Conservation (phyloP, 2,113 vertebrate species). For the Halcyon malimbica region DNA sequence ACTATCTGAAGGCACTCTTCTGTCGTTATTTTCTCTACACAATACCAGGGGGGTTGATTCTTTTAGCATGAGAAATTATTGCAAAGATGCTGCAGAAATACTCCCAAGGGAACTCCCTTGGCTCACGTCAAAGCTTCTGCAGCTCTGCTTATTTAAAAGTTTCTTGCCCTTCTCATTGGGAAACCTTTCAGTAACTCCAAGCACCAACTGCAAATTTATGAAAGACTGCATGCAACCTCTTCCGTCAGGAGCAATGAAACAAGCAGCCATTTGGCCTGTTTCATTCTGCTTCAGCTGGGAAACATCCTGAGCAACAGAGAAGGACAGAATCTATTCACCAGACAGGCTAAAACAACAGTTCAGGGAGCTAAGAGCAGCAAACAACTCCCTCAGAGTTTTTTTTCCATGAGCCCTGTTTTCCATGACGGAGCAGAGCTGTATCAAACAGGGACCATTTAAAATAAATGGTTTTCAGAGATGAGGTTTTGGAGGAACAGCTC, state of each 20-base stretch:
- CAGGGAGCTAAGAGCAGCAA: neutral
- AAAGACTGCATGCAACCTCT: constrained; percentile 40
- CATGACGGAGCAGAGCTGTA: neutral
- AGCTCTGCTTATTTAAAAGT: neutral
- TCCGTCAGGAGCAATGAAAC: constrained; percentile 47
- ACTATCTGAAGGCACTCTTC: neutral
- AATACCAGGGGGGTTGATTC: neutral
- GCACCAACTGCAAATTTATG: neutral
- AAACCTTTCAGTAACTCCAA: neutral
- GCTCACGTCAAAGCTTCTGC: neutral
- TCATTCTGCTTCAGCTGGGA: constrained; percentile 63
- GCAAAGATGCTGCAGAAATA: neutral
- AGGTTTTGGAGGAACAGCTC: neutral
- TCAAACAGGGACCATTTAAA: neutral
- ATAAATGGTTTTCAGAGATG: neutral
- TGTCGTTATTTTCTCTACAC: neutral
- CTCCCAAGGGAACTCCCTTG: neutral
- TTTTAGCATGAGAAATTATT: neutral
- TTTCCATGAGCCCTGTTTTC: neutral
- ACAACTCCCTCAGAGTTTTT: neutral
- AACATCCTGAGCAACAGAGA: constrained; percentile 39
- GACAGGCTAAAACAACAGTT: neutral
- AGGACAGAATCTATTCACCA: neutral
- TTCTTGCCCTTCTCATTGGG: neutral
- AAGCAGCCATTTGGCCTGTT: constrained; percentile 22